Evolutionary conservation across 2,797 vertebrate species (phyloP).

Genomic region (Margarornis squamiger): DNA sequence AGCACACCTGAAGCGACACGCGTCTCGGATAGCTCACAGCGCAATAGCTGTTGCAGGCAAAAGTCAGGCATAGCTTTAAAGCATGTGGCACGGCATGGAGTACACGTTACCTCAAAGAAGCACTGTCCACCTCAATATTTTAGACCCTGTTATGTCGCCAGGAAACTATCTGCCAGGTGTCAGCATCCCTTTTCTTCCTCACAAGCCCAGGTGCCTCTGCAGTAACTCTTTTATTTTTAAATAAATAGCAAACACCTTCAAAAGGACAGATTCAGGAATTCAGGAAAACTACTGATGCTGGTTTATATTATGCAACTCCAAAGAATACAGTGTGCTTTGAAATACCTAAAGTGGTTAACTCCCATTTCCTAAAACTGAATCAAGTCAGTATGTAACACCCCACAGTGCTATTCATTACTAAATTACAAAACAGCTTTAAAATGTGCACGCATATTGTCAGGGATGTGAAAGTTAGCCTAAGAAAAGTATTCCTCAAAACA

Average conservation of each 20-base stretch:
- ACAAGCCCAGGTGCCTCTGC: slow-evolving; percentile 9
- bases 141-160: slow-evolving; percentile 69
- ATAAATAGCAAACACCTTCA: slow-evolving; percentile 26
- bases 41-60: slow-evolving; percentile 70
- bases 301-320: not conserved
- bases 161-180: slow-evolving; percentile 81
- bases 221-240: slow-evolving; percentile 39
- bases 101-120: slow-evolving; percentile 75
- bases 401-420: slow-evolving; percentile 1
- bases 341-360: not conserved
- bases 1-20: slow-evolving; percentile 86
- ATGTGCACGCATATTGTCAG: not conserved
- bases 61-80: slow-evolving; percentile 79
- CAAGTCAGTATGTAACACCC: not conserved
- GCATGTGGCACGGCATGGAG: slow-evolving; percentile 73
- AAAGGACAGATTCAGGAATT: slow-evolving; percentile 20
- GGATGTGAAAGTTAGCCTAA: not conserved
- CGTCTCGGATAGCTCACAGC: slow-evolving; percentile 78
- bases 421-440: not conserved
- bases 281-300: not conserved
- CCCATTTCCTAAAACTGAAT: slow-evolving; percentile 18
- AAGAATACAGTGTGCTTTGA: not conserved
- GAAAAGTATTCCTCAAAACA: not conserved
- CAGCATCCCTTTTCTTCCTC: slow-evolving; percentile 68
- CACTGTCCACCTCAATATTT: slow-evolving; percentile 73